Percentiles rank a stretch among this genome's conserved stretches.
phyloP scores from a whole-genome alignment of 2,113 vertebrate species.

The Athene cunicularia region DNA sequence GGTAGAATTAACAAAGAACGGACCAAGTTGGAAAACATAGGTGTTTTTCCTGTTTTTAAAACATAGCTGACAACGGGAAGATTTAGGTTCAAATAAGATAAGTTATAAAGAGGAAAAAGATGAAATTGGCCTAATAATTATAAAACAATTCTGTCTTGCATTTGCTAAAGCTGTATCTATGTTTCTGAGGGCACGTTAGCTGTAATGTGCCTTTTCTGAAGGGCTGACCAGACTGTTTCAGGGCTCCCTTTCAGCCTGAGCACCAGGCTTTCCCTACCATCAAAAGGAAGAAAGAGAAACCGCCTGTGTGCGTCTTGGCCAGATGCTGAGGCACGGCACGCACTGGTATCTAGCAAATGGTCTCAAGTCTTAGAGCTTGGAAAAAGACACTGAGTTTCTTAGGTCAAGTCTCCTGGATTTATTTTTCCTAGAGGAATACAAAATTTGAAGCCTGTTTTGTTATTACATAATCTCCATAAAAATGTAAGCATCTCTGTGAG shows the following conservation, averaged over 20 bases:
- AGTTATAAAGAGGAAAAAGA: background rate
- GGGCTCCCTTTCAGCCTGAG: background rate
- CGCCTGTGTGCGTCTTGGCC: accelerated
- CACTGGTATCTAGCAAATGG: background rate
- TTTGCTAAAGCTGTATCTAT: background rate
- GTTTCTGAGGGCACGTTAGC: background rate
- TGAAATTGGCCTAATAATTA: background rate
- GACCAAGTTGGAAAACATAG: background rate
- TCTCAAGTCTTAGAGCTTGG: background rate
- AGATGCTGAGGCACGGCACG: background rate
- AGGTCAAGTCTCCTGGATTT: background rate
- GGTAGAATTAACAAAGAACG: background rate
- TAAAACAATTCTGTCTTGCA: background rate
- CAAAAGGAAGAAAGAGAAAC: background rate
- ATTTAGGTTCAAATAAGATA: background rate
- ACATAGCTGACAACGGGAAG: background rate
- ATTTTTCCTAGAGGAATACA: conserved; percentile 3
- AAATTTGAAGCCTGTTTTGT: background rate
- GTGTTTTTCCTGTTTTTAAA: background rate
- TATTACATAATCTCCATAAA: background rate
- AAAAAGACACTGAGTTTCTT: background rate
- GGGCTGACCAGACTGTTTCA: background rate
- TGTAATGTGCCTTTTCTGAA: background rate
- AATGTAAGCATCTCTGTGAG: background rate
- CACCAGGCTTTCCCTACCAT: background rate